Evolutionary conservation across 2,113 vertebrate species (phyloP), one percentile per base, ranked within the genome.

Genomic region (Tychaedon coryphoeus): DNA sequence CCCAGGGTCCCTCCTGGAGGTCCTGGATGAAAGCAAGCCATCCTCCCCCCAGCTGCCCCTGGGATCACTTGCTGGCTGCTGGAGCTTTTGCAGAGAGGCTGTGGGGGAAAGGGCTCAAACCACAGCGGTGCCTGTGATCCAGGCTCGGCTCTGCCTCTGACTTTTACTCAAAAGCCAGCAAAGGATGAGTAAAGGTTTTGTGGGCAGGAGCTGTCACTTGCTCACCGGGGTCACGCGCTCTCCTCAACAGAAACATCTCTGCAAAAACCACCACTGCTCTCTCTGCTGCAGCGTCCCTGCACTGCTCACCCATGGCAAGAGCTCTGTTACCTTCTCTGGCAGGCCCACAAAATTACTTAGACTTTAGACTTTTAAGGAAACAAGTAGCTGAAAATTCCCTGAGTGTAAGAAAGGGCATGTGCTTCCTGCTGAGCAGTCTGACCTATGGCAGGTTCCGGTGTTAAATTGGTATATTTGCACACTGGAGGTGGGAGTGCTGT

Each of bases 111-210:
- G 42, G 54, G 34, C 81, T 83, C 26, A 16, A 20, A 86, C 90
- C 78, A 0, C 92, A 73, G 87, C 33, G 1, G 1, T 8, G 1
- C 1, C 6, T 34, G 34, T 6, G 77, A 75, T 33, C 81, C 0
- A 29, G 54, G 58, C 77, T 45, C 1, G 8, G 57, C 94, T 85
- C 69, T 12, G 31, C 42, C 34, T 62, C 57, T 89, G 91, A 60
- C 94, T 93, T 95, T 92, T 95, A 82, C 69, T 79, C 85, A 70
- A 86, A 81, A 86, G 91, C 54, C 91, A 82, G 84, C 51, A 4
- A 64, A 81, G 80, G 61, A 58, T 86, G 90, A 97, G 67, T 92
- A 92, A 96, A 94, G 75, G 86, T 61, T 92, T 87, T 91, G 93
- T 86, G 96, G 95, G 93, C 91, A 95, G 84, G 17, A 78, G 45